A percentile compares a stretch with the other conserved stretches of the same genome.
Conservation (phyloP, 2,888 invertebrate genomes). For the Catonia carolina region DNA sequence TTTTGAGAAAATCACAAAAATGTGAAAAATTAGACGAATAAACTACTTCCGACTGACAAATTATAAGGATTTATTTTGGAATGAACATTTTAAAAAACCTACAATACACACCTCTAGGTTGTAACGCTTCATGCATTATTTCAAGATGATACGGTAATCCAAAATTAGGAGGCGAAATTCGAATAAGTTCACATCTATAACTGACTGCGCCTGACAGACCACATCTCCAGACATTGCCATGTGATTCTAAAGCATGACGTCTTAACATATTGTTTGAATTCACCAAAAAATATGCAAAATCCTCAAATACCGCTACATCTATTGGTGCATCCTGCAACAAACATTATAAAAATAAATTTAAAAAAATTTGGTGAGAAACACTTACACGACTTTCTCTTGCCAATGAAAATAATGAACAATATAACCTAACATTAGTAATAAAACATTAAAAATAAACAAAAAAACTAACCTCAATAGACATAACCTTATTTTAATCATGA, state of each 20-base stretch:
- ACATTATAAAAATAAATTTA: background rate
- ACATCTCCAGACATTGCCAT: slow-evolving; percentile 41
- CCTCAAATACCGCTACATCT: slow-evolving; percentile 51
- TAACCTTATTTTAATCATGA: no score
- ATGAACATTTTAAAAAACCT: no score
- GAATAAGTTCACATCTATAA: slow-evolving; percentile 31
- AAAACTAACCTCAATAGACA: no score
- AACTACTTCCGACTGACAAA: no score
- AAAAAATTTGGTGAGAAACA: no score
- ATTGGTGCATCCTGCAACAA: slow-evolving; percentile 32
- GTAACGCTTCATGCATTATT: slow-evolving; percentile 51
- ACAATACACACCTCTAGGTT: slow-evolving; percentile 46
- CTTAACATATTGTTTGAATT: slow-evolving; percentile 11
- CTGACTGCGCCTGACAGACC: slow-evolving; percentile 46
- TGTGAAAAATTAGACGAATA: no score
- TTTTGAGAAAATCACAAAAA: no score
- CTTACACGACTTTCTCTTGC: no score
- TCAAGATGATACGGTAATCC: slow-evolving; percentile 43
- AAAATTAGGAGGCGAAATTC: slow-evolving; percentile 44
- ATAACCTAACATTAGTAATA: no score
- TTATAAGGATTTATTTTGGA: no score
- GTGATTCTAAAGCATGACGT: slow-evolving; percentile 12
- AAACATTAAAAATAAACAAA: no score
- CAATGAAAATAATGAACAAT: no score
- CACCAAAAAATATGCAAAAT: slow-evolving; percentile 63